Evolutionary conservation across 1,140 invertebrate genomes (phyloP).

Genomic region (roundworm (Caenorhabditis elegans)): WBcel235 BX284604.4:11085001-11085500

Average conservation of each 20-base stretch:
- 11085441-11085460: slow-evolving; percentile 86
- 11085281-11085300: slow-evolving; percentile 71
- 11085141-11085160: slow-evolving; percentile 96
- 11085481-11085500: slow-evolving; percentile 96
- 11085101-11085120: slow-evolving; percentile 96
- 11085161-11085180: slow-evolving; percentile 96
- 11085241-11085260: slow-evolving; percentile 97
- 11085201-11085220: slow-evolving; percentile 94
- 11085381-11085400: slow-evolving; percentile 90
- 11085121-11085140: slow-evolving; percentile 91
- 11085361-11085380: too few relatives aligned
- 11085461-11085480: slow-evolving; percentile 97
- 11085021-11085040: slow-evolving; percentile 96
- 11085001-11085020: slow-evolving; percentile 94
- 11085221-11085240: slow-evolving; percentile 98
- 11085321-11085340: slow-evolving; percentile 96
- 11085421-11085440: slow-evolving; percentile 94
- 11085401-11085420: slow-evolving; percentile 98
- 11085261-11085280: slow-evolving; percentile 96
- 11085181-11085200: slow-evolving; percentile 96
- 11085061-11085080: slow-evolving; percentile 92
- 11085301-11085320: slow-evolving; percentile 84
- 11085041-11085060: slow-evolving; percentile 96
- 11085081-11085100: slow-evolving; percentile 96
- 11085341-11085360: slow-evolving; percentile 92